Evolutionary conservation across 1,140 invertebrate species (phyloP).

Genomic region (Piezodorus guildinii): DNA sequence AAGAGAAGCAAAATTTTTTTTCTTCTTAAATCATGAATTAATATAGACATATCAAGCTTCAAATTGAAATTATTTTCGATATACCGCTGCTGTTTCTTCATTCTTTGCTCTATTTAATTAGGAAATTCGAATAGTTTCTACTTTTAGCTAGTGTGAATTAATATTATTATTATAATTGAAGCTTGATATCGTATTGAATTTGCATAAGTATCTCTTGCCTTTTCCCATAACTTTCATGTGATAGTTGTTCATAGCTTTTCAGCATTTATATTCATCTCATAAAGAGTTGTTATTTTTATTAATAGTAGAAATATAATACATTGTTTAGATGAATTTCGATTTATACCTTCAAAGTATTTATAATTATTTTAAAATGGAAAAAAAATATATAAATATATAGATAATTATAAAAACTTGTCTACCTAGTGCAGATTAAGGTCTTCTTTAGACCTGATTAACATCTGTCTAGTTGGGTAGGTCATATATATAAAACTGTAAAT

Average conservation of each 20-base stretch:
- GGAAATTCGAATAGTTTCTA: too few relatives aligned
- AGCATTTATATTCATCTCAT: constrained; percentile 21
- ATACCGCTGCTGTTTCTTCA: too few relatives aligned
- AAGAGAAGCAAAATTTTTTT: too few relatives aligned
- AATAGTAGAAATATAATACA: constrained; percentile 15
- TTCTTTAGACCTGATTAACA: not conserved
- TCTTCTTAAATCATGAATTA: too few relatives aligned
- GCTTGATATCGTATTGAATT: constrained; percentile 12
- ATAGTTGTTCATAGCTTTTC: constrained; percentile 23
- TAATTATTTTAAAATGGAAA: not conserved
- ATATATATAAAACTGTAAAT: not conserved
- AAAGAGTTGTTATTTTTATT: constrained; percentile 23
- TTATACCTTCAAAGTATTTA: constrained; percentile 18
- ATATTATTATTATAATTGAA: constrained; percentile 1
- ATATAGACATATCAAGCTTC: too few relatives aligned
- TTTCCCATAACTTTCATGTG: constrained; percentile 18
- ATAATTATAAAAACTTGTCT: not conserved
- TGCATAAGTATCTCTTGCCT: constrained; percentile 4
- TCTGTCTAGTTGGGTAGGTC: not conserved
- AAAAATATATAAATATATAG: constrained; percentile 1
- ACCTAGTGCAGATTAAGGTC: constrained; percentile 9
- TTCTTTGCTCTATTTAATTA: too few relatives aligned
- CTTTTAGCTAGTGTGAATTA: not conserved
- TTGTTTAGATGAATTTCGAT: constrained; percentile 9
- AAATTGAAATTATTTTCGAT: too few relatives aligned